A percentile compares a stretch with the other conserved stretches of the same genome.
These are phyloP conservation scores for Argopecten irradians DNA, from an alignment of 1,140 invertebrate species.

Conservation along the genomic window DNA sequence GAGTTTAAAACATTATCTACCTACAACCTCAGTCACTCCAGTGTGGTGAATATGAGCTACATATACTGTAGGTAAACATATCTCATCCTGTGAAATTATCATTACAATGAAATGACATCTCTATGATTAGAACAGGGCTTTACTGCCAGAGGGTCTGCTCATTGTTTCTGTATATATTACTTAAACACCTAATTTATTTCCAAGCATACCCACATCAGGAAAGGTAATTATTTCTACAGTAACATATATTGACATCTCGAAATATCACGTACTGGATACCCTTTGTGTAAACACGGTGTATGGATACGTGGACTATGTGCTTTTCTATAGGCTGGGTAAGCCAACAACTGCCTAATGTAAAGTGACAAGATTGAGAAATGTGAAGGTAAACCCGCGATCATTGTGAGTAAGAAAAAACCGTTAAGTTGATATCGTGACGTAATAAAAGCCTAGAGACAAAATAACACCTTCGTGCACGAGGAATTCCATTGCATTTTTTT, in stretches of 20 bases:
- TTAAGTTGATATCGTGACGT: background rate
- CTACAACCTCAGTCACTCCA: too few relatives aligned
- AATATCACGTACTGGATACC: background rate
- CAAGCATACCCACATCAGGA: too few relatives aligned
- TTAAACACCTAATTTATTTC: too few relatives aligned
- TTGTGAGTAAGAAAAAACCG: background rate
- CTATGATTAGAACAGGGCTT: too few relatives aligned
- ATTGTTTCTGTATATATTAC: too few relatives aligned
- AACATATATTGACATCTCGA: background rate
- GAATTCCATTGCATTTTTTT: slow-evolving; percentile 20
- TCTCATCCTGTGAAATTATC: too few relatives aligned
- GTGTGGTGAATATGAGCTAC: too few relatives aligned
- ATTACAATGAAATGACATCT: too few relatives aligned
- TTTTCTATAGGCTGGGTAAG: background rate
- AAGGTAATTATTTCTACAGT: background rate
- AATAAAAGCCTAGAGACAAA: background rate
- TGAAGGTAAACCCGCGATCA: background rate
- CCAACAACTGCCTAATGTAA: background rate
- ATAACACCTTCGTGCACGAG: background rate
- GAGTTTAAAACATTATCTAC: too few relatives aligned
- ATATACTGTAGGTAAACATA: too few relatives aligned
- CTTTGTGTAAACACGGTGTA: too few relatives aligned
- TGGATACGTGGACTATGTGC: background rate
- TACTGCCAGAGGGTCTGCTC: too few relatives aligned
- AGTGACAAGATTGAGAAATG: background rate